Evolutionary conservation across 2,797 vertebrate genomes (phyloP).

Genomic region (Astyanax mexicanus): DNA sequence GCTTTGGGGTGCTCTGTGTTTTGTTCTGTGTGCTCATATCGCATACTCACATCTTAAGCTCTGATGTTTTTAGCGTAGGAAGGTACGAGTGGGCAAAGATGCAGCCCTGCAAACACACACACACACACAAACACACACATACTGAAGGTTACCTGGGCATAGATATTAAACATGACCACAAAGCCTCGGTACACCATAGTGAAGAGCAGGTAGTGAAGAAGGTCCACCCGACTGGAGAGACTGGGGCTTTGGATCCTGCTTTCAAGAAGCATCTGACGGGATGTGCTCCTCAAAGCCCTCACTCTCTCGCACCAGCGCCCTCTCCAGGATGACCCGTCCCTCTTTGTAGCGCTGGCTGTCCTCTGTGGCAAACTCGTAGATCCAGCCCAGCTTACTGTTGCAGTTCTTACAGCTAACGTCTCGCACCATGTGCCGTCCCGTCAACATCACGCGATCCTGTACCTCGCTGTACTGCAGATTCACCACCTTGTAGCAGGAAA

Average conservation of each 20-base stretch:
- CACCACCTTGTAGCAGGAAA: slow-evolving; percentile 95
- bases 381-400: slow-evolving; percentile 99
- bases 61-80: not conserved
- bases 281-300: slow-evolving; percentile 98
- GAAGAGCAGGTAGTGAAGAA: not conserved
- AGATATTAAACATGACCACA: slow-evolving; percentile 2
- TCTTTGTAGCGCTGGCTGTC: slow-evolving; percentile 99
- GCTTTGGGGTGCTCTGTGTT: not conserved
- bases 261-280: slow-evolving; percentile 84
- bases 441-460: slow-evolving; percentile 98
- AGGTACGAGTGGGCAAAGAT: not conserved
- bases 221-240: not conserved
- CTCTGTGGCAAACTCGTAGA: slow-evolving; percentile 98
- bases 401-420: slow-evolving; percentile 99
- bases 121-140: not conserved
- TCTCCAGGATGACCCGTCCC: slow-evolving; percentile 95
- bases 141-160: not conserved
- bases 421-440: slow-evolving; percentile 97
- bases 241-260: no score
- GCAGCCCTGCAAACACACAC: not conserved
- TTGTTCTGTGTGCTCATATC: not conserved
- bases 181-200: not conserved
- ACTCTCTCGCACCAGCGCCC: slow-evolving; percentile 94
- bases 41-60: not conserved
- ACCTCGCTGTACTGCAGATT: slow-evolving; percentile 98